Conservation (phyloP, 2,113 vertebrate species). For the Poicephalus meyeri region DNA sequence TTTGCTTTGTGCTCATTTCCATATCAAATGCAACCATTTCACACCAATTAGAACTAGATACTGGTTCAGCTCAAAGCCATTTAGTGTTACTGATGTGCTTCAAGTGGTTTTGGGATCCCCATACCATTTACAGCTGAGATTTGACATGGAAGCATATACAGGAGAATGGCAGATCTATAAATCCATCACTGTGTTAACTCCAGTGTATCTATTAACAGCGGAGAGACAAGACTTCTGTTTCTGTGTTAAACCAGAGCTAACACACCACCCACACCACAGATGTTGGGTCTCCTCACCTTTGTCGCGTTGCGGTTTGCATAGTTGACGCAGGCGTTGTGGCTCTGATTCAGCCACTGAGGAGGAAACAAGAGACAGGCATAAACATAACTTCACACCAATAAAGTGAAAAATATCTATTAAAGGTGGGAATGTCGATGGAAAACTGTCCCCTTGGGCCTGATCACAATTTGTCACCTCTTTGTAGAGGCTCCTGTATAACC, state of each 20-base stretch:
- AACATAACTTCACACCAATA: not conserved
- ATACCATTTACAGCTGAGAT: not conserved
- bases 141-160: not conserved
- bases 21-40: not conserved
- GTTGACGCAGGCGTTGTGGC: conserved; percentile 95
- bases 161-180: not conserved
- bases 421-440: accelerated
- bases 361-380: not conserved
- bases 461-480: not conserved
- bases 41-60: not conserved
- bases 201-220: not conserved
- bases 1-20: not conserved
- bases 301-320: conserved; percentile 94
- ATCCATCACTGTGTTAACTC: not conserved
- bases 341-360: conserved; percentile 92
- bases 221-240: not conserved
- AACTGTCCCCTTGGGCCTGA: accelerated
- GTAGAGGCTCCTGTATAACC: accelerated
- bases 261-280: not conserved
- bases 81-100: not conserved
- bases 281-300: conserved; percentile 78
- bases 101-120: accelerated
- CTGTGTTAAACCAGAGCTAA: not conserved
- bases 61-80: not conserved
- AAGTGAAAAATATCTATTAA: not conserved